Base-by-base conservation (phyloP, 2,888 invertebrate species). In the Opisthograptis luteolata region DNA sequence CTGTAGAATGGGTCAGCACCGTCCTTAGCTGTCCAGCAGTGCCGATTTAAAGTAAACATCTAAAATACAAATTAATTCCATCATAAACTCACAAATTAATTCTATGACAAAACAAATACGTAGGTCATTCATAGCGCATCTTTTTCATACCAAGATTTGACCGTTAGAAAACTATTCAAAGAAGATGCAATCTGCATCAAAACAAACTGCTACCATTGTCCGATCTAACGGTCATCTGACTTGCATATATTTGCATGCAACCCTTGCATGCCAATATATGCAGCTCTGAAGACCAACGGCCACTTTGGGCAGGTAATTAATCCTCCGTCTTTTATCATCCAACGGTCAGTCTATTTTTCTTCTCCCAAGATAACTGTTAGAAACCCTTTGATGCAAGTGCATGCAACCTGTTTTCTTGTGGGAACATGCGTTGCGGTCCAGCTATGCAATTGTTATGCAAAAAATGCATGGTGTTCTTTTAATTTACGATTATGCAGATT, bases 401-500 rank as follows among this genome's bases (percentile, higher is more conserved):
- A 68, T 60, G 53, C 76, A 72, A 85, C 85, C 83, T 84, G 78
- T 68, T 70, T 64, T 40, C 24, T 56, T 70, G 73, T 83, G 84
- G 69, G 82, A 84, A 85, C 65, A 65, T 71, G 62, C 49, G 32
- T 30, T 27, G 36, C 30, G 19, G 41, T 14, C 30, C 34, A 19
- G 14, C 63, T 55, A 40, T 59, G 75, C 69, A 50, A 72, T 84
- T 83, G 77, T 83, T 37, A 81, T 81, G 78, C 76, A 77, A 76
- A 82, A 79, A 70, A 55, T 65, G 55, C 58, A 58, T 50, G 63
- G 71, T 68, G 55, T 65, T 66, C 68, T 68, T 72, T 76, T 85
- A 83, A 87, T 80, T 79, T 75, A 84, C 67, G 71, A 79, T 84
- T 86, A 86, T 85, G 84, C 74, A 80, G 69, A 82, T 82, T 58